phyloP scores from a whole-genome alignment of 1,140 invertebrate species.

The Sweltsa coloradensis region DNA sequence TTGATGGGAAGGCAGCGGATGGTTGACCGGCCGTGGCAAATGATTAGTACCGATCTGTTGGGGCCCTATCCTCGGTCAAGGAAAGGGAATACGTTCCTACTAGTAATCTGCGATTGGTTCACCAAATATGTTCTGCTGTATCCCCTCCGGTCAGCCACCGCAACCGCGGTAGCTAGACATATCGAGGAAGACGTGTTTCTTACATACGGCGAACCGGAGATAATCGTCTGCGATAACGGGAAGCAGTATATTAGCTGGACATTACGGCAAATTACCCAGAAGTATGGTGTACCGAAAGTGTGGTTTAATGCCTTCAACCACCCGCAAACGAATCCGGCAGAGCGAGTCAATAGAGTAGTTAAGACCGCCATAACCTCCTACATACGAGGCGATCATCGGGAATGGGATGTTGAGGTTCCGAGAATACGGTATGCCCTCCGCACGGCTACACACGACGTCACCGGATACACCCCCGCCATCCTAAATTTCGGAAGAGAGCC shows the following conservation, averaged over 20 bases:
- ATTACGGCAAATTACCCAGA: neutral
- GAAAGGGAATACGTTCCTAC: conserved; percentile 23
- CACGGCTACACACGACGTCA: neutral
- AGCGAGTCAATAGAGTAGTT: conserved; percentile 15
- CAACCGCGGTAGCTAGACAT: neutral
- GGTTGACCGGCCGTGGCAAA: conserved; percentile 23
- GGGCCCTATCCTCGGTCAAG: conserved; percentile 27
- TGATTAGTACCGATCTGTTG: conserved; percentile 27
- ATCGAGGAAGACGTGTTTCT: conserved; percentile 17
- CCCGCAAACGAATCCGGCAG: conserved; percentile 15
- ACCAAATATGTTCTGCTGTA: conserved; percentile 22
- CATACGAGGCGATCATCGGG: neutral
- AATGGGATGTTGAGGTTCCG: conserved; percentile 6
- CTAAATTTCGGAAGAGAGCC: neutral
- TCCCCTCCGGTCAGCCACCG: neutral
- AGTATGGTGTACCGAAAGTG: neutral
- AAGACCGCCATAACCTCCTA: conserved; percentile 15
- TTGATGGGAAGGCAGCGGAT: conserved; percentile 21
- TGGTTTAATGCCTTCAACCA: conserved; percentile 9
- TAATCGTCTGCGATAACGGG: conserved; percentile 10
- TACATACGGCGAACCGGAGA: conserved; percentile 6
- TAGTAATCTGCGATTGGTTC: conserved; percentile 29
- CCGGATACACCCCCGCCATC: neutral
- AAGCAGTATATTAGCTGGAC: conserved; percentile 1
- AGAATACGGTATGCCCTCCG: neutral